phyloP scores from a whole-genome alignment of 2,888 invertebrate genomes.

The Papilio demoleus region DNA sequence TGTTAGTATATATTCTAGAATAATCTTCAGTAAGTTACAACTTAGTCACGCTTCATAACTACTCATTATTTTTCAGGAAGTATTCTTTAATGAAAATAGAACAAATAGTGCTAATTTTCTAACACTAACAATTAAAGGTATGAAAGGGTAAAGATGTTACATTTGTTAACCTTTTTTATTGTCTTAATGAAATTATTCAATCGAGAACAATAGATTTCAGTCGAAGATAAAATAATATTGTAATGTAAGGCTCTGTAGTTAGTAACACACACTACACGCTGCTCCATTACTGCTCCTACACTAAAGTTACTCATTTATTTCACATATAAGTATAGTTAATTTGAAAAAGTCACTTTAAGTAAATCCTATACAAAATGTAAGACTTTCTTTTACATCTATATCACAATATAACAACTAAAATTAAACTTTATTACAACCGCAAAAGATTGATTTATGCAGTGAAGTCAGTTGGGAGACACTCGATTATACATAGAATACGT shows the following conservation, averaged over 20 bases:
- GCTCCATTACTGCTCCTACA: neutral
- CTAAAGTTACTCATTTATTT: too few species aligned
- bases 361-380: neutral
- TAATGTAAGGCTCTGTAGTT: neutral
- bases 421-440: conserved; percentile 30
- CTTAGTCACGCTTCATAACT: too few species aligned
- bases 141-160: too few species aligned
- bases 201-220: neutral
- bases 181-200: too few species aligned
- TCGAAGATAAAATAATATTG: neutral
- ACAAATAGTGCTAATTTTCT: too few species aligned
- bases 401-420: neutral
- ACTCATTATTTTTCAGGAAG: too few species aligned
- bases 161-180: too few species aligned
- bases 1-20: too few species aligned
- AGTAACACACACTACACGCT: neutral
- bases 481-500: conserved; percentile 24
- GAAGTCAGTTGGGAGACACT: neutral
- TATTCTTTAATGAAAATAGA: too few species aligned
- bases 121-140: too few species aligned
- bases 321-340: too few species aligned
- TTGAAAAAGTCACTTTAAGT: neutral
- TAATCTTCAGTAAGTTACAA: too few species aligned
- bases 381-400: neutral
- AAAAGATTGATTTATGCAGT: neutral